Conservation (phyloP, 1,140 invertebrate genomes). For the Ladona fulva region DNA sequence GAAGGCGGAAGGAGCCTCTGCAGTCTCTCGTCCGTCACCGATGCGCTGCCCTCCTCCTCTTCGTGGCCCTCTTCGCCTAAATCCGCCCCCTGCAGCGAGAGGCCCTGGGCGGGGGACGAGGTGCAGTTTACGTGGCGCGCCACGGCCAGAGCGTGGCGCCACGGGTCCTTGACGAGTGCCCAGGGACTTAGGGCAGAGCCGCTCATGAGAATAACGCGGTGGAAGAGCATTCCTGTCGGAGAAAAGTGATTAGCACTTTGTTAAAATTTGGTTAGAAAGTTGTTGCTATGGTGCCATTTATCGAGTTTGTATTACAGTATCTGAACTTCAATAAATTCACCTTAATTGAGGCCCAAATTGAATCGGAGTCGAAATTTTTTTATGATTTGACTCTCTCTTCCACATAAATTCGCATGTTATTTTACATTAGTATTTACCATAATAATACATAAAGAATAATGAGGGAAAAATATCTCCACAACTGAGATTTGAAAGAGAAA, state of each 20-base stretch:
- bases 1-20: neutral
- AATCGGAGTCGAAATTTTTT: too few species aligned
- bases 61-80: constrained; percentile 55
- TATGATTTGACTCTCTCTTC: too few species aligned
- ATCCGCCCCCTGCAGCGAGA: constrained; percentile 41
- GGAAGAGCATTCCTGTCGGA: constrained; percentile 74
- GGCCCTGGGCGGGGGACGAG: constrained; percentile 15
- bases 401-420: too few species aligned
- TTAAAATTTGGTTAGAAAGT: too few species aligned
- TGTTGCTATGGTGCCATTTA: too few species aligned
- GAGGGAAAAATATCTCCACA: too few species aligned
- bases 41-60: constrained; percentile 57
- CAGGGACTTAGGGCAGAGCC: constrained; percentile 89
- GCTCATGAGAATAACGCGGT: constrained; percentile 88
- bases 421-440: too few species aligned
- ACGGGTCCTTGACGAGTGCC: constrained; percentile 81
- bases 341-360: too few species aligned
- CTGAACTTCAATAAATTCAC: too few species aligned
- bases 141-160: constrained; percentile 75
- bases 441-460: too few species aligned
- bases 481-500: too few species aligned
- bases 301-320: too few species aligned
- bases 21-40: constrained; percentile 34
- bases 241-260: constrained; percentile 17
- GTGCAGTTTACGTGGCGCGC: constrained; percentile 81